Base-by-base conservation (phyloP, 2,888 invertebrate genomes). In the Drosophila longiperda region DNA sequence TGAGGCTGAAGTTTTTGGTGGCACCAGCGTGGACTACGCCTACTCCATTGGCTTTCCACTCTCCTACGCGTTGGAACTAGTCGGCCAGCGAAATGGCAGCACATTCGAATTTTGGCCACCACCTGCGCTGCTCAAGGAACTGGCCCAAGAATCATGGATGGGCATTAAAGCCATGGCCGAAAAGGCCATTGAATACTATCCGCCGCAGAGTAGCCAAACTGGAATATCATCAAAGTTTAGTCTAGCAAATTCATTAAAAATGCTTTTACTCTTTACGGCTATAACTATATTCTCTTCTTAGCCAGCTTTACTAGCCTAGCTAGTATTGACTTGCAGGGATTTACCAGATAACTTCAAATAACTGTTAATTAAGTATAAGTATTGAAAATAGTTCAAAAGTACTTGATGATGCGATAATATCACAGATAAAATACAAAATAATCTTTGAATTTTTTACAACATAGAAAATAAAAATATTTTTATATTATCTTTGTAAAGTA, bases 11-110 rank as follows among this genome's bases (percentile, higher is more conserved):
- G 94, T 94, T 34, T 87, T 91, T 34, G 96, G 96, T 23, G 96
- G 96, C 9, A 95, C 95, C n/a, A 94, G 95, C 75, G 94, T 95
- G 81, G 96, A 96, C 80, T 96, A 95, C 91, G 95, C 95, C 1
- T 94, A 94, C 85, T 93, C 85, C 0, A 91, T 93, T 9, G 94
- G 92, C 8, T 94, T 95, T 38, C 94, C 94, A 0, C 91, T 96
- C 12, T 82, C 95, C 0, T 96, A 94, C 78, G 95, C 95, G 0
- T 93, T 95, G 70, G 96, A 96, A 90, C 89, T 96, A 62, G 95
- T 96, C 0, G 95, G 94, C 42, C 94, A 94, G 8, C 63, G 20
- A 7, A n/a, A 42, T 1, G 65, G 32, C 2, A 1, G 45, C 3
- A 8, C 4, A 0, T 83, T 87, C 6, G 95, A 95, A 3, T 96